Evolutionary conservation across 1,140 invertebrate species (phyloP).

Genomic region (Zaprionus ghesquierei): DNA sequence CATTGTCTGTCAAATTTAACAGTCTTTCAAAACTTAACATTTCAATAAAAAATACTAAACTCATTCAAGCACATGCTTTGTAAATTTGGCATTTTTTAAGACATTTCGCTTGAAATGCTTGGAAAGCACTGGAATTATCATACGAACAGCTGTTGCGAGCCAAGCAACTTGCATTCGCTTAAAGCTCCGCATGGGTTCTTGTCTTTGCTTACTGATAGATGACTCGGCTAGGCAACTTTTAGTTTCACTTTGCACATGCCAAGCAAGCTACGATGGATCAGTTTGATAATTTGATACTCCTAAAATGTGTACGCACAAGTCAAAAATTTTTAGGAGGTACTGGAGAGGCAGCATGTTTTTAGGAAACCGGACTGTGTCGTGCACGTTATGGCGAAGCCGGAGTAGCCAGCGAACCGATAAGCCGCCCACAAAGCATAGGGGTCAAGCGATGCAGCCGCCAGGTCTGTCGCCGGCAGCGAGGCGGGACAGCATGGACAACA

Average conservation of each 20-base stretch:
- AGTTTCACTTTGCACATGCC: background rate
- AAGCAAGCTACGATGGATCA: constrained; percentile 15
- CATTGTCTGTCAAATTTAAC: no score
- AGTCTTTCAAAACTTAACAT: no score
- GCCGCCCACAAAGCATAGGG: no score
- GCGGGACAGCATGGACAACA: constrained; percentile 40
- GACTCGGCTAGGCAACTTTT: background rate
- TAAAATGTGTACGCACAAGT: background rate
- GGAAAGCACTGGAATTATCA: background rate
- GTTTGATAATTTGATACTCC: background rate
- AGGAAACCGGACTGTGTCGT: background rate
- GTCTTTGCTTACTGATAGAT: background rate
- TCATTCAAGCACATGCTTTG: background rate
- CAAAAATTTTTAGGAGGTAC: background rate
- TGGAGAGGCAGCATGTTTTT: background rate
- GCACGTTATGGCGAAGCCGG: background rate
- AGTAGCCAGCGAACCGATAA: background rate
- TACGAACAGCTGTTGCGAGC: constrained; percentile 11
- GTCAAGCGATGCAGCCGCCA: no score
- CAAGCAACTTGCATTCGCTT: background rate
- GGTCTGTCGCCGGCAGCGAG: no score
- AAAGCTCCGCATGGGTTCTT: background rate
- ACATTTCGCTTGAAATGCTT: constrained; percentile 2
- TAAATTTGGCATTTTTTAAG: constrained; percentile 30
- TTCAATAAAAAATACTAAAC: background rate